These are phyloP conservation scores for Bubo bubo DNA, from an alignment of 2,113 vertebrate genomes.

Conservation along the genomic window DNA sequence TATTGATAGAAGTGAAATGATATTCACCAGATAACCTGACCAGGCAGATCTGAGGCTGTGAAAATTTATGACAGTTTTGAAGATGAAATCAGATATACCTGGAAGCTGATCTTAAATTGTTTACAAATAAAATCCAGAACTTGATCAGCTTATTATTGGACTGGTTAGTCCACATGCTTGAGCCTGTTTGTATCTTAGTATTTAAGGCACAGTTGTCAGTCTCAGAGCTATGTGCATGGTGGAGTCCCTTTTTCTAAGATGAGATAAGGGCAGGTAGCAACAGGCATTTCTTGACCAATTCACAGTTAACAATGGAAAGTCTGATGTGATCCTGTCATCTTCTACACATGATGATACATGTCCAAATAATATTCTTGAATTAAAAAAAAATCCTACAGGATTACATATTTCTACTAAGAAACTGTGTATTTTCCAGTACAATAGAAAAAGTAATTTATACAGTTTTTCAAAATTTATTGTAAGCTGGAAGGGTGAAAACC, in stretches of 20 bases:
- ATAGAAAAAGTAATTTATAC: not conserved
- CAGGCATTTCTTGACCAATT: not conserved
- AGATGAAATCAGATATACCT: not conserved
- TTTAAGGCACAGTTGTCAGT: not conserved
- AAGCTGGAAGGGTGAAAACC: not conserved
- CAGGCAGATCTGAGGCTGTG: not conserved
- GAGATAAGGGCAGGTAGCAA: not conserved
- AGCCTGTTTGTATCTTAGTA: not conserved
- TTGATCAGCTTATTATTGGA: not conserved
- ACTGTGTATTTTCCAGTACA: not conserved
- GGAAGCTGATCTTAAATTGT: not conserved
- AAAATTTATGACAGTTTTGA: not conserved
- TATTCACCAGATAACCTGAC: not conserved
- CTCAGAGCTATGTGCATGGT: fast-evolving
- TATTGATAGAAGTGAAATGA: not conserved
- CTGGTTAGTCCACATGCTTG: not conserved
- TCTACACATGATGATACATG: not conserved
- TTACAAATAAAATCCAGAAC: not conserved
- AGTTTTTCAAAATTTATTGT: not conserved
- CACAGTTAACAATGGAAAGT: not conserved
- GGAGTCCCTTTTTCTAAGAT: not conserved
- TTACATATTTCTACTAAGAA: not conserved
- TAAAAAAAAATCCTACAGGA: not conserved
- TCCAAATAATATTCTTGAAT: not conserved
- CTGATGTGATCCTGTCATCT: not conserved